A percentile compares a stretch with the other conserved stretches of the same genome.
Conservation (phyloP, 2,113 vertebrate species). For the Platycercus adscitus region DNA sequence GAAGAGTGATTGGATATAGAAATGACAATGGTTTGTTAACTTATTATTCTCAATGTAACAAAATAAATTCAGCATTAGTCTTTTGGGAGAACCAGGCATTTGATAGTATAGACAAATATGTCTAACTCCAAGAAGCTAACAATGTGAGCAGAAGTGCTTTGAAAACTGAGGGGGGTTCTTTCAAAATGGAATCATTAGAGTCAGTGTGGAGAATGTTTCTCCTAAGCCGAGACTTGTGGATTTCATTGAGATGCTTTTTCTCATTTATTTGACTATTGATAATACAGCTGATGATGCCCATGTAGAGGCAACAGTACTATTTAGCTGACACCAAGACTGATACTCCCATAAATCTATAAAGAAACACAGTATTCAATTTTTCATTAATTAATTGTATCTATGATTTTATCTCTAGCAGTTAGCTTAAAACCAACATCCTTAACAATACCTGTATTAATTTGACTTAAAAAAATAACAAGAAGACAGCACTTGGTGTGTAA, state of each 20-base stretch:
- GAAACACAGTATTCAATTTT: background rate
- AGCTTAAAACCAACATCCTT: background rate
- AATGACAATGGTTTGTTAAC: background rate
- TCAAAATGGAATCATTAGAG: background rate
- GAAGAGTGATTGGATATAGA: background rate
- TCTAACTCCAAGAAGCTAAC: background rate
- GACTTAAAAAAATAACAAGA: background rate
- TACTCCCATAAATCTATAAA: background rate
- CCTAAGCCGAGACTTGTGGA: background rate
- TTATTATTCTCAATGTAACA: background rate
- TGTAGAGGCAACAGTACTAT: background rate
- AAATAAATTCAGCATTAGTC: background rate
- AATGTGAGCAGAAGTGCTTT: background rate
- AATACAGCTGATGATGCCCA: background rate
- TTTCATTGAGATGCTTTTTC: background rate
- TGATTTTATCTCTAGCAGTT: background rate
- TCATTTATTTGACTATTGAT: background rate
- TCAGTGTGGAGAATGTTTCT: rapidly evolving
- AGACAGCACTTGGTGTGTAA: background rate
- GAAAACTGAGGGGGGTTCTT: background rate
- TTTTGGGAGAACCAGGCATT: background rate
- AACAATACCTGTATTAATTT: background rate
- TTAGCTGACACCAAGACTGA: background rate
- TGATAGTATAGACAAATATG: background rate
- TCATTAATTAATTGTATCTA: background rate